These are phyloP conservation scores for Horisme vitalbata DNA, from an alignment of 2,888 invertebrate genomes.

Conservation along the genomic window DNA sequence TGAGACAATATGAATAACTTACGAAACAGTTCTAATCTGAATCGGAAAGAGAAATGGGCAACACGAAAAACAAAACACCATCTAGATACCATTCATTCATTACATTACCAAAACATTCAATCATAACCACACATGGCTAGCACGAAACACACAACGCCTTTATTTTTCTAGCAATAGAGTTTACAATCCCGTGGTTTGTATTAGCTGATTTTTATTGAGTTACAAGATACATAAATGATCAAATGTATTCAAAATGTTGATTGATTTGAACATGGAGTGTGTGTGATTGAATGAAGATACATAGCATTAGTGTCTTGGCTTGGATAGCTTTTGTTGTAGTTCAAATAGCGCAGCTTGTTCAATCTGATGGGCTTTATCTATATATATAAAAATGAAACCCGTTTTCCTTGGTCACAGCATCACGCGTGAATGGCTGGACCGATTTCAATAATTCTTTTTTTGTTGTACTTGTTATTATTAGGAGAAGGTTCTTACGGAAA, in stretches of 20 bases:
- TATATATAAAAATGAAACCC: no score
- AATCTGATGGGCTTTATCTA: no score
- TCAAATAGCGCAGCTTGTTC: background rate
- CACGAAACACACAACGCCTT: conserved; percentile 19
- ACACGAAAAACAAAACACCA: conserved; percentile 31
- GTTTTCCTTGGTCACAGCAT: no score
- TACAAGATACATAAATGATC: conserved; percentile 49
- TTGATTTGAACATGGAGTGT: conserved; percentile 73
- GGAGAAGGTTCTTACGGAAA: no score
- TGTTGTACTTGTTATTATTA: no score
- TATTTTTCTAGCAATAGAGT: conserved; percentile 8
- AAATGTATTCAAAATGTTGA: conserved; percentile 81
- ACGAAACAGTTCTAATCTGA: background rate
- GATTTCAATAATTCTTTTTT: no score
- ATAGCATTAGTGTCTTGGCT: conserved; percentile 71
- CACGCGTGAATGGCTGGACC: no score
- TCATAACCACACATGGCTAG: conserved; percentile 44
- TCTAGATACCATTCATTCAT: conserved; percentile 54
- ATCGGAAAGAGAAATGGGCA: conserved; percentile 26
- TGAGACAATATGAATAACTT: no score
- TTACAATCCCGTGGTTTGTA: conserved; percentile 1
- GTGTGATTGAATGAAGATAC: conserved; percentile 79
- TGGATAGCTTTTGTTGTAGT: conserved; percentile 21
- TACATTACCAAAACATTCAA: conserved; percentile 45
- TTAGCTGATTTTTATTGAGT: conserved; percentile 50